Evolutionary conservation across 1,140 invertebrate species (phyloP).

Genomic region (Micrasema longulum): DNA sequence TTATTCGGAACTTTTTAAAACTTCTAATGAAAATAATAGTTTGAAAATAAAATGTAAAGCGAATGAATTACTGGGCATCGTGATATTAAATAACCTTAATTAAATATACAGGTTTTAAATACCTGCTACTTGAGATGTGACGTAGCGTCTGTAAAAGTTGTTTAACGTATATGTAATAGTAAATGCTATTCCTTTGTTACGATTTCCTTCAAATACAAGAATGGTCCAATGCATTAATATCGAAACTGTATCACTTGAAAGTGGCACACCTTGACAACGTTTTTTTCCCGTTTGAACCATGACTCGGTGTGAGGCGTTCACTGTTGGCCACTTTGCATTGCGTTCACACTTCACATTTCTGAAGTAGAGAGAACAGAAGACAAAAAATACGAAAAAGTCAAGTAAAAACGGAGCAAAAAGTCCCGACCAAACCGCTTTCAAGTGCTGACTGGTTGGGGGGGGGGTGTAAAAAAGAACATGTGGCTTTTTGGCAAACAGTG

Average conservation of each 20-base stretch:
- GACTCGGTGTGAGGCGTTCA: background rate
- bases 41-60: too few relatives aligned
- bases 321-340: conserved; percentile 17
- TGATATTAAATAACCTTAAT: too few relatives aligned
- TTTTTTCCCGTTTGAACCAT: conserved; percentile 9
- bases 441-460: conserved; percentile 1
- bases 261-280: conserved; percentile 38
- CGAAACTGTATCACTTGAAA: conserved; percentile 20
- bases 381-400: conserved; percentile 1
- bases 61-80: too few relatives aligned
- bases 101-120: too few relatives aligned
- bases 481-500: background rate
- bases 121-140: too few relatives aligned
- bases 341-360: conserved; percentile 29
- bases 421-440: conserved; percentile 3
- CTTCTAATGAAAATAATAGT: too few relatives aligned
- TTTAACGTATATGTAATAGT: too few relatives aligned
- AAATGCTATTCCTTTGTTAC: conserved; percentile 2
- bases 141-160: too few relatives aligned
- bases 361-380: conserved; percentile 3
- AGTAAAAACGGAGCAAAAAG: background rate
- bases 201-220: background rate
- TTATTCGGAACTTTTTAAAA: too few relatives aligned
- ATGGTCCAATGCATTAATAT: conserved; percentile 3
- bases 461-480: conserved; percentile 17